Conservation (phyloP, 2,113 vertebrate genomes). For the Protobothrops mucrosquamatus region DNA sequence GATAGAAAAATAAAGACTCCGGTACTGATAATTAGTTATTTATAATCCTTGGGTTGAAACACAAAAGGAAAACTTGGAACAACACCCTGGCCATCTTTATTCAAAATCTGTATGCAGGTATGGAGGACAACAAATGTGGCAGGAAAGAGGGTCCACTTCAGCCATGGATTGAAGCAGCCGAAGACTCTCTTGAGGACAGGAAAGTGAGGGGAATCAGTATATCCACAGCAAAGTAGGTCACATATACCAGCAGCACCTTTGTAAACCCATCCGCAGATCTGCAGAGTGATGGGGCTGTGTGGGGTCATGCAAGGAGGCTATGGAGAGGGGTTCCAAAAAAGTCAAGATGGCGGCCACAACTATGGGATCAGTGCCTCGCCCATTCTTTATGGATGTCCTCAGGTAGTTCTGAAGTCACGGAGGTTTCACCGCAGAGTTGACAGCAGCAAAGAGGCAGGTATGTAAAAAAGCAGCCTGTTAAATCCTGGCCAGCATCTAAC, state of each 20-base stretch:
- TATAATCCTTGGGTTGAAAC: not conserved
- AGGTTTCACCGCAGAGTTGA: not conserved
- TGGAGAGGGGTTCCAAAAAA: not conserved
- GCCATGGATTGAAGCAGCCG: not conserved
- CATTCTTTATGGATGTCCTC: not conserved
- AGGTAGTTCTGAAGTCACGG: not conserved
- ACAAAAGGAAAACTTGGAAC: not conserved
- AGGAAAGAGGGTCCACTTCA: not conserved
- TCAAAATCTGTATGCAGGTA: not conserved
- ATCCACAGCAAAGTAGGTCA: not conserved
- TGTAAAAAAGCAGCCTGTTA: not conserved
- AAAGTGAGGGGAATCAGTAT: not conserved
- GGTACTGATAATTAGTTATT: not conserved
- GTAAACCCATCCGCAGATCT: not conserved
- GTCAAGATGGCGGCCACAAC: not conserved
- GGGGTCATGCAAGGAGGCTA: not conserved
- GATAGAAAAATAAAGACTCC: no score
- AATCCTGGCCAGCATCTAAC: not conserved
- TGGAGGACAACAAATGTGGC: not conserved
- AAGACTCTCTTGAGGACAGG: not conserved
- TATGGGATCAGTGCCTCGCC: not conserved
- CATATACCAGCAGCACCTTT: not conserved
- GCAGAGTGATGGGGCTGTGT: not conserved
- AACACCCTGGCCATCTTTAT: not conserved
- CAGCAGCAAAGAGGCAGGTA: not conserved